A percentile compares a stretch with the other conserved stretches of the same genome.
These are phyloP conservation scores for Platyrinchus mystaceus DNA, from an alignment of 2,797 vertebrate genomes.

Conservation along the genomic window DNA sequence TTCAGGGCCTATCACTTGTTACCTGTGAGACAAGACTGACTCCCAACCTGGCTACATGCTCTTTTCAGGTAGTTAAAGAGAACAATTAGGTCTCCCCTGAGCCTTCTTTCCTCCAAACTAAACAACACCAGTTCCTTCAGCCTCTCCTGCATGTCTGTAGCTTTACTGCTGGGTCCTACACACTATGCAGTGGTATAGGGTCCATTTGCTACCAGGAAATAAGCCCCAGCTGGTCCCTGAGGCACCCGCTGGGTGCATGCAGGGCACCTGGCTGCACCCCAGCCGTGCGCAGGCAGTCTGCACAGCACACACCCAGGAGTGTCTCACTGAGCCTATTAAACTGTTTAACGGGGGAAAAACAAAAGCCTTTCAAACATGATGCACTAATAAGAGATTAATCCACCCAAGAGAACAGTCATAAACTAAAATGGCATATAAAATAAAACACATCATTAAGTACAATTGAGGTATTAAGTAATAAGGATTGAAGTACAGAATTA, in stretches of 20 bases:
- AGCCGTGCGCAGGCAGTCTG: background rate
- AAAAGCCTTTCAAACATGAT: slow-evolving; percentile 55
- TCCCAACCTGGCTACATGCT: background rate
- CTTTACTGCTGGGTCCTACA: background rate
- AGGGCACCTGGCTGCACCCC: background rate
- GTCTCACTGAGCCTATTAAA: slow-evolving; percentile 19
- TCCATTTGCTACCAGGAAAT: background rate
- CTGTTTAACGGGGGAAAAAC: background rate
- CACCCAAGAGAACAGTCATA: slow-evolving; percentile 47
- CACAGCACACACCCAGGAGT: slow-evolving; percentile 23
- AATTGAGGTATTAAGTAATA: slow-evolving; percentile 64
- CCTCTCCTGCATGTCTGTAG: background rate
- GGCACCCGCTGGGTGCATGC: background rate
- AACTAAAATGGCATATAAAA: slow-evolving; percentile 16
- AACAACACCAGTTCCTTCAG: background rate
- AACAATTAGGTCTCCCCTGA: background rate
- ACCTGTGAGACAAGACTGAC: background rate
- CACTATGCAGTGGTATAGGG: accelerated
- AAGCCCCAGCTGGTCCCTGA: background rate
- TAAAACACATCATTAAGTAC: slow-evolving; percentile 39
- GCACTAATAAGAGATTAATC: slow-evolving; percentile 53
- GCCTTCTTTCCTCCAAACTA: background rate
- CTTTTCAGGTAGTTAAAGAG: background rate
- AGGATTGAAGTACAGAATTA: background rate
- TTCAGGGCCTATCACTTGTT: background rate